These are phyloP conservation scores for Psittacula echo DNA, from an alignment of 2,797 vertebrate genomes.

Conservation along the genomic window DNA sequence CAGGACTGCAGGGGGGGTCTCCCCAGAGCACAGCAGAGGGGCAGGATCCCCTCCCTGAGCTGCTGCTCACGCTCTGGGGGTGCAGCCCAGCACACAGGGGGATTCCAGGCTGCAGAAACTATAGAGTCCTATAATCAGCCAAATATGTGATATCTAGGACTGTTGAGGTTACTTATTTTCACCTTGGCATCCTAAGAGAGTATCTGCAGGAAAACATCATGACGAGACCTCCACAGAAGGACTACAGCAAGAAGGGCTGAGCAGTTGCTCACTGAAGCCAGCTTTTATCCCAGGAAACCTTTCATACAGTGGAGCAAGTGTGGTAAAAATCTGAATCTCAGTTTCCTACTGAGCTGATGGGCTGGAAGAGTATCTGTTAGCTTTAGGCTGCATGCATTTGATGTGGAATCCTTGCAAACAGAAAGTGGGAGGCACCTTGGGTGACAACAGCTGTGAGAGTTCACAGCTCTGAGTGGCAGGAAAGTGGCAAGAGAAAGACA, in stretches of 20 bases:
- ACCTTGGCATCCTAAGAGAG: not conserved
- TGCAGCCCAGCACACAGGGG: not conserved
- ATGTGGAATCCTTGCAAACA: constrained; percentile 55
- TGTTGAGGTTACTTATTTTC: not conserved
- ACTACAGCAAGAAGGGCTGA: not conserved
- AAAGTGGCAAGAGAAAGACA: constrained; percentile 12
- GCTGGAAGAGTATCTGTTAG: constrained; percentile 63
- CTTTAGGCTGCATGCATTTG: constrained; percentile 31
- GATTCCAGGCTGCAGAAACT: not conserved
- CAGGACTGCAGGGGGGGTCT: not conserved
- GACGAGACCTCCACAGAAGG: not conserved
- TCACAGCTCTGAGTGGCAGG: constrained; percentile 53
- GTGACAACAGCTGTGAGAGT: constrained; percentile 66
- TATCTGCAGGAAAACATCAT: not conserved
- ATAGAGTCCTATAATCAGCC: not conserved
- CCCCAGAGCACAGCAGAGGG: not conserved
- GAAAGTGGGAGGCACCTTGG: constrained; percentile 66
- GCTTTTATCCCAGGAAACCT: constrained; percentile 22
- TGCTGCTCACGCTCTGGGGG: not conserved
- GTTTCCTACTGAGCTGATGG: constrained; percentile 44
- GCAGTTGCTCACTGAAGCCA: not conserved
- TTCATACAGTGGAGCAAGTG: not conserved
- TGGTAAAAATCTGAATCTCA: constrained; percentile 1
- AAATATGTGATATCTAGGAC: not conserved
- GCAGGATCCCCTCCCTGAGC: not conserved